Evolutionary conservation across 2,888 invertebrate genomes (phyloP).

Genomic region (Agrenia bidenticulata): DNA sequence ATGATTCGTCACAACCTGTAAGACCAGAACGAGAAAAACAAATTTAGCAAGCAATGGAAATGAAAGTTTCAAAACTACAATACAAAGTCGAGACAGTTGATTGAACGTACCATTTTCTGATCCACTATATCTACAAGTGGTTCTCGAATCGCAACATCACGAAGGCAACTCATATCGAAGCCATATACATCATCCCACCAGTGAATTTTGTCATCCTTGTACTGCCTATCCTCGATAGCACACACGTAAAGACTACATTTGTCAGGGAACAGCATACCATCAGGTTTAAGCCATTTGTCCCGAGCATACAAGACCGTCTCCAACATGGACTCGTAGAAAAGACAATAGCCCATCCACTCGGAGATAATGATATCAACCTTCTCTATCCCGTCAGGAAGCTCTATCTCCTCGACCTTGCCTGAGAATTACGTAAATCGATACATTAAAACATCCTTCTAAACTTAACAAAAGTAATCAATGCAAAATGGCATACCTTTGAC

Average conservation of each 20-base stretch:
- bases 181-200: slow-evolving; percentile 99
- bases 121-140: slow-evolving; percentile 98
- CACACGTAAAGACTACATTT: slow-evolving; percentile 92
- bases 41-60: background rate
- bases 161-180: slow-evolving; percentile 98
- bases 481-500: slow-evolving; percentile 80
- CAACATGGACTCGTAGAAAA: slow-evolving; percentile 99
- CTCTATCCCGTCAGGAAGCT: slow-evolving; percentile 81
- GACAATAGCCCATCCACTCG: slow-evolving; percentile 81
- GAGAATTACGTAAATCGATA: background rate
- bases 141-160: slow-evolving; percentile 96
- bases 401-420: slow-evolving; percentile 84
- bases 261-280: slow-evolving; percentile 90
- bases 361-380: slow-evolving; percentile 90
- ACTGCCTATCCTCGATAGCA: slow-evolving; percentile 93
- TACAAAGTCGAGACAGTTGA: background rate
- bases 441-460: background rate
- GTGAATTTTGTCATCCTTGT: slow-evolving; percentile 99
- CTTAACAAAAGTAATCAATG: background rate
- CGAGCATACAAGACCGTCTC: slow-evolving; percentile 98
- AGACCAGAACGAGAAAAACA: slow-evolving; percentile 28
- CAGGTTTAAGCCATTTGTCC: slow-evolving; percentile 93
- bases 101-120: slow-evolving; percentile 74
- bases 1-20: slow-evolving; percentile 86
- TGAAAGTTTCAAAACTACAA: background rate